Evolutionary conservation across 2,113 vertebrate species (phyloP).

Genomic region (Xiphophorus hellerii): DNA sequence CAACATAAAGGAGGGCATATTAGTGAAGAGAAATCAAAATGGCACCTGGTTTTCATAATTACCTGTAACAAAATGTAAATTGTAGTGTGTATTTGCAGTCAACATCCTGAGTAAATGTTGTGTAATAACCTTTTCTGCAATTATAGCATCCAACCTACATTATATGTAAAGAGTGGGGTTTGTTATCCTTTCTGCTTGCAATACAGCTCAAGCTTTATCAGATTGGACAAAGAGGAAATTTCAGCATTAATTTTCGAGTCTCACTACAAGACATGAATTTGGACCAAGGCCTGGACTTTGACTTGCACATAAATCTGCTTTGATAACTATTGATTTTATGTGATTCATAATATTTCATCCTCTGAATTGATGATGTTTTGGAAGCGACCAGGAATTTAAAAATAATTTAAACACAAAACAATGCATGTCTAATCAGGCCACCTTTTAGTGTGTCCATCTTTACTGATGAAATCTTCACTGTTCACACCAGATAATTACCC

Average conservation of each 20-base stretch:
- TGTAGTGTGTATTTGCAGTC: too few species aligned
- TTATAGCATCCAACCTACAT: neutral
- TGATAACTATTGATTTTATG: neutral
- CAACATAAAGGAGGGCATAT: too few species aligned
- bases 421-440: neutral
- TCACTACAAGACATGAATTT: neutral
- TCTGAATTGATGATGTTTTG: neutral
- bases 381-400: neutral
- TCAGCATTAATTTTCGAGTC: too few species aligned
- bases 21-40: too few species aligned
- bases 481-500: conserved; percentile 16
- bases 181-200: neutral
- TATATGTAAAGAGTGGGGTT: neutral
- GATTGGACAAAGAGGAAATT: neutral
- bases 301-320: neutral
- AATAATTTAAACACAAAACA: neutral
- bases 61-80: too few species aligned
- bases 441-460: conserved; percentile 14
- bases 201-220: neutral
- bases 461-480: conserved; percentile 30
- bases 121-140: too few species aligned
- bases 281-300: neutral
- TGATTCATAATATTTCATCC: too few species aligned
- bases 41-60: too few species aligned
- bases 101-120: too few species aligned